A percentile compares a stretch with the other conserved stretches of the same genome.
These are phyloP conservation scores for Gonocerus acuteangulatus DNA, from an alignment of 2,888 invertebrate genomes.

Conservation along the genomic window DNA sequence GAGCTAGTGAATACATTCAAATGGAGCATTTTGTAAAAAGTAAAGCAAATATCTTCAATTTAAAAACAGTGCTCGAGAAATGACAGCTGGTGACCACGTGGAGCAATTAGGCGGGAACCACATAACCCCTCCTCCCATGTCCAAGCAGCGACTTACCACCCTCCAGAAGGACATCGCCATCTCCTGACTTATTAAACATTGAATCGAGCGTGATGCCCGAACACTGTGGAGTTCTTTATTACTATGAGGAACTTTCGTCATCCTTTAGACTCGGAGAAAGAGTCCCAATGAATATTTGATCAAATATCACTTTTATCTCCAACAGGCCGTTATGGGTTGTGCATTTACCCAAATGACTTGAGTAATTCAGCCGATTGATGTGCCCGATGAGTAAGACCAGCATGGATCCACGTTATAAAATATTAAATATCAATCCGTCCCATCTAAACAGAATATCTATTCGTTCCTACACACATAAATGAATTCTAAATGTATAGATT, in stretches of 20 bases:
- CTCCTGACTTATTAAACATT: no score
- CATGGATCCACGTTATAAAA: slow-evolving; percentile 2
- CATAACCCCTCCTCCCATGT: no score
- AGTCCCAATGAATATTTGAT: slow-evolving; percentile 10
- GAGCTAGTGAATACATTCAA: no score
- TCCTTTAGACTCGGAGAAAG: neutral
- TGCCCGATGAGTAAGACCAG: slow-evolving; percentile 7
- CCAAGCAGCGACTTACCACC: no score
- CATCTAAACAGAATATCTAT: slow-evolving; percentile 13
- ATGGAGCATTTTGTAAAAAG: no score
- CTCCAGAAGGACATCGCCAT: no score
- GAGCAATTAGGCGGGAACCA: no score
- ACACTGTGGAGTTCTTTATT: slow-evolving; percentile 14
- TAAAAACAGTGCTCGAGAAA: no score
- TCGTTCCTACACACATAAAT: slow-evolving; percentile 13
- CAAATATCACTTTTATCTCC: slow-evolving; percentile 26
- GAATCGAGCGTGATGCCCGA: slow-evolving; percentile 2
- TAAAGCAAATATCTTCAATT: no score
- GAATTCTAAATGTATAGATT: slow-evolving; percentile 15
- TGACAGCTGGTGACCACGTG: no score
- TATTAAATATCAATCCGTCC: slow-evolving; percentile 7
- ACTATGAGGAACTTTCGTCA: neutral
- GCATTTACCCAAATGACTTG: slow-evolving; percentile 25
- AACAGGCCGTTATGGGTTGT: neutral
- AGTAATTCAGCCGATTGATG: slow-evolving; percentile 27